Evolutionary conservation across 2,888 invertebrate species (phyloP).

Genomic region (Ophioninae sp.): DNA sequence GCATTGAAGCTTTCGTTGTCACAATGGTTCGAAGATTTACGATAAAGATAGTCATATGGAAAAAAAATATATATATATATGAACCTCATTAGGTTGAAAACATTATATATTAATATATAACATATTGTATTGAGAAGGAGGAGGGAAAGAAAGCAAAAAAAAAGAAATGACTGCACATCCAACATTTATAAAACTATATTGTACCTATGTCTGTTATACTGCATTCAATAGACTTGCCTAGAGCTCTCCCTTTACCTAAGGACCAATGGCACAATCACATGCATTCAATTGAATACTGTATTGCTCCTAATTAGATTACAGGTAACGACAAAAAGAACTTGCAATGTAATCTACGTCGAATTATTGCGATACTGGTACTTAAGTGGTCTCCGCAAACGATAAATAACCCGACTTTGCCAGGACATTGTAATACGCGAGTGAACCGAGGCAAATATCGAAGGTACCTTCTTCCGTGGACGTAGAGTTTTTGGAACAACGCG

Average conservation of each 20-base stretch:
- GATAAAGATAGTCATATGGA: conserved; percentile 67
- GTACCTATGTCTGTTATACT: conserved; percentile 77
- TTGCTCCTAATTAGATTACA: conserved; percentile 74
- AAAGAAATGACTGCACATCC: conserved; percentile 75
- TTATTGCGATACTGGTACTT: conserved; percentile 70
- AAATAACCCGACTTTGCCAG: neutral
- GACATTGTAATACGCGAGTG: neutral
- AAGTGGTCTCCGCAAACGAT: conserved; percentile 63
- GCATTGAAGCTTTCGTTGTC: conserved; percentile 76
- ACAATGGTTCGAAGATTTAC: conserved; percentile 60
- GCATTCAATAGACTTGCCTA: conserved; percentile 79
- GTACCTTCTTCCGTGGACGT: neutral
- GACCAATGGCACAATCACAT: conserved; percentile 80
- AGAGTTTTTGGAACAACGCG: neutral
- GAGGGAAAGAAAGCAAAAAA: conserved; percentile 37
- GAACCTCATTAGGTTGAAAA: conserved; percentile 19
- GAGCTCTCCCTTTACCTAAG: conserved; percentile 78
- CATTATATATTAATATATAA: conserved; percentile 61
- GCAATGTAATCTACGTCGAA: conserved; percentile 69
- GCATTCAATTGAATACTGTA: conserved; percentile 77
- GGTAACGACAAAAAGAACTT: conserved; percentile 59
- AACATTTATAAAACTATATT: conserved; percentile 80
- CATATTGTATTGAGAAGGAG: conserved; percentile 72
- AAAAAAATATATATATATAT: conserved; percentile 72
- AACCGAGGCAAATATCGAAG: neutral